Conservation (phyloP, 1,140 invertebrate species). For the Anastatus disparis region DNA sequence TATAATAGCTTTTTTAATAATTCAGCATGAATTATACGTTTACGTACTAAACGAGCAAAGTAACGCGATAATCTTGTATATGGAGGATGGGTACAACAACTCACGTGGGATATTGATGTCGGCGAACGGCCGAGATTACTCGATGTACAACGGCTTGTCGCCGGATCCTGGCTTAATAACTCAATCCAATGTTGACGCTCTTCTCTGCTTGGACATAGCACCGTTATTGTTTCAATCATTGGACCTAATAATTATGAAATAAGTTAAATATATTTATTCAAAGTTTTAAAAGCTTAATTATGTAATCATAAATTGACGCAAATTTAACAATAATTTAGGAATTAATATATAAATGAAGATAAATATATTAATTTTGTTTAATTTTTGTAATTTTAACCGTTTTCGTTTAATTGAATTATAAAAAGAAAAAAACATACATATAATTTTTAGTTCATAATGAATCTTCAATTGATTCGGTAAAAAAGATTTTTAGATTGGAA, state of each 20-base stretch:
- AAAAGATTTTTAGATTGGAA: too few relatives aligned
- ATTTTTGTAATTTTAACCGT: too few relatives aligned
- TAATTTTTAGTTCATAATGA: too few relatives aligned
- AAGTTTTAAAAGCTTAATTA: background rate
- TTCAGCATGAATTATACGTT: constrained; percentile 75
- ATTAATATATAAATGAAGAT: too few relatives aligned
- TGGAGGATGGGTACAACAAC: constrained; percentile 64
- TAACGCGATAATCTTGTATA: constrained; percentile 75
- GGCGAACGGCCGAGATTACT: constrained; percentile 13
- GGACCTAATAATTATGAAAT: constrained; percentile 71
- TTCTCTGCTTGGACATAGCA: constrained; percentile 84
- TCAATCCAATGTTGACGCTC: constrained; percentile 91
- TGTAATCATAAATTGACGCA: constrained; percentile 11
- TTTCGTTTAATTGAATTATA: too few relatives aligned
- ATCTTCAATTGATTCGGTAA: too few relatives aligned
- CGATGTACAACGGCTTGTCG: constrained; percentile 57
- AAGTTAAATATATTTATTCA: too few relatives aligned
- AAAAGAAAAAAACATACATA: too few relatives aligned
- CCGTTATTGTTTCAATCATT: constrained; percentile 89
- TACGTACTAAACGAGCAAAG: constrained; percentile 78
- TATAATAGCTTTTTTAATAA: constrained; percentile 80
- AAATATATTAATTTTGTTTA: too few relatives aligned
- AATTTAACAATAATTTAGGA: too few relatives aligned
- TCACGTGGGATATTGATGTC: constrained; percentile 57
- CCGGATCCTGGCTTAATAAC: constrained; percentile 75